Base-by-base conservation (phyloP, 2,888 invertebrate species). In the Lithophane ornitopus region DNA sequence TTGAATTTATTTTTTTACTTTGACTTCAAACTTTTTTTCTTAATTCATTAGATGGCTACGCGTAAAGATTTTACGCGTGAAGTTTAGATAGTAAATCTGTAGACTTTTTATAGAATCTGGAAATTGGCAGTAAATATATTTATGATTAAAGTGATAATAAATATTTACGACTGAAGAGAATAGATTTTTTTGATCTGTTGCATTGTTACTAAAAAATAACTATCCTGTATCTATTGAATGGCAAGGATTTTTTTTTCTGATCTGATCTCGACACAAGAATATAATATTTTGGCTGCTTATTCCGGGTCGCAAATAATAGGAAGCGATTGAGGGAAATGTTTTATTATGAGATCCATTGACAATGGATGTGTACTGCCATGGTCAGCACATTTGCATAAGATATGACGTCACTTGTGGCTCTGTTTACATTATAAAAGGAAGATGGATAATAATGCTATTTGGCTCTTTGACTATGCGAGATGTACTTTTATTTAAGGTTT, bases 61-160 rank as follows among this genome's bases (percentile, higher is more conserved):
- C 73, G 62, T 85, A 81, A 77, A 81, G 34, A 63, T 77, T 85
- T 87, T 86, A 87, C 69, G 70, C 41, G 44, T 59, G 22, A 86
- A 87, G 77, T 87, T 85, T 71, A 49, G 62, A 75, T 75, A 79
- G 63, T 66, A 74, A 83, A 85, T 68, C 68, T 74, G 62, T 79
- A 67, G 63, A 80, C 58, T 73, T 85, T 86, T 80, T 78, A 85
- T 82, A 75, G 66, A 80, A 62, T 67, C 34, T 75, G n/a, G 69
- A 69, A 74, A 87, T 80, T 78, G 78, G 85, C 61, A 61, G 80
- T 87, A 82, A 82, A 85, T 78, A 85, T 78, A 66, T 87, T 85
- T 87, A 85, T 74, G 76, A 79, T 82, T 70, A 68, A 70, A 85
- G 56, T 76, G 82, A 72, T 76, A 77, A 22, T 85, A 77, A 76